These are phyloP conservation scores for Empis livida DNA, from an alignment of 2,888 invertebrate species.

Conservation along the genomic window DNA sequence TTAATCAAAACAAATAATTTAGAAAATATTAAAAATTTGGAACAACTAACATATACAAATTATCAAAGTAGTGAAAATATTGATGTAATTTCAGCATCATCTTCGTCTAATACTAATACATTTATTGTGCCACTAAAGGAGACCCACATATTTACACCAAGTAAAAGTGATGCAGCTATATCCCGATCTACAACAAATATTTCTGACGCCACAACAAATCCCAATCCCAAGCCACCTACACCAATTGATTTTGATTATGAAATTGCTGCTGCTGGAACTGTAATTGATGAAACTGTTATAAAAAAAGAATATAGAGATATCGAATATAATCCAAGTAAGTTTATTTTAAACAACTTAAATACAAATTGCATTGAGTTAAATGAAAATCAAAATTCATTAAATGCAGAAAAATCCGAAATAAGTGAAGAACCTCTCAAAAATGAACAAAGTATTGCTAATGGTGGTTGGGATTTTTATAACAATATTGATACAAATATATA, in stretches of 20 bases:
- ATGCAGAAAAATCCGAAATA: background rate
- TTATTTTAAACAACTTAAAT: background rate
- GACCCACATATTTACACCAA: slow-evolving; percentile 36
- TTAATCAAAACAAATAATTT: slow-evolving; percentile 1
- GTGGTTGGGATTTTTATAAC: no score
- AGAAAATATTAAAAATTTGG: background rate
- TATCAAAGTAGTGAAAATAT: background rate
- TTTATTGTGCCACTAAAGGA: slow-evolving; percentile 32
- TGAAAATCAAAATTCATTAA: slow-evolving; percentile 6
- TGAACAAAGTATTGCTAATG: no score
- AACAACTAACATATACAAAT: background rate
- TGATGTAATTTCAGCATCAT: slow-evolving; percentile 6
- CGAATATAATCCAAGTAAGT: slow-evolving; percentile 29
- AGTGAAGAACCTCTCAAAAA: no score
- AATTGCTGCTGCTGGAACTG: slow-evolving; percentile 33
- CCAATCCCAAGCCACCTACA: slow-evolving; percentile 3
- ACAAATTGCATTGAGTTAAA: background rate
- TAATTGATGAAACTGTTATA: slow-evolving; percentile 34
- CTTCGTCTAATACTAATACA: slow-evolving; percentile 11
- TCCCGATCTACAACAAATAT: slow-evolving; percentile 11
- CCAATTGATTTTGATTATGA: slow-evolving; percentile 34
- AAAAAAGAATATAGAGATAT: slow-evolving; percentile 36
- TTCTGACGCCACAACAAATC: slow-evolving; percentile 2
- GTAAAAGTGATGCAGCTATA: slow-evolving; percentile 24
- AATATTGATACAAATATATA: no score